Base-by-base conservation (phyloP, 2,888 invertebrate species). In the Dryocosmus kuriphilus region DNA sequence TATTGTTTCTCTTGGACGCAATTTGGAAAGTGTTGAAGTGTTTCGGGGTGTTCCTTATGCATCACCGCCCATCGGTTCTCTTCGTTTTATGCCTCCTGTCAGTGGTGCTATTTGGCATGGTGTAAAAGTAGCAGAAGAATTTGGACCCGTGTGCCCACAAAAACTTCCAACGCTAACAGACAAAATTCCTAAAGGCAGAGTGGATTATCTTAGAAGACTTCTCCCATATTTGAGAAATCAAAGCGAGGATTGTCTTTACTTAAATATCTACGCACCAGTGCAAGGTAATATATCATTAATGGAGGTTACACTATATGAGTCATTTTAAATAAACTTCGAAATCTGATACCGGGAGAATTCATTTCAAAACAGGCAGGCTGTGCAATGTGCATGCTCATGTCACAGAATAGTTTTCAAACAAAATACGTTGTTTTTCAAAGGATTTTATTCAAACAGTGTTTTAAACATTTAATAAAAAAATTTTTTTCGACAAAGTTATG, bases 31-130 rank as follows among this genome's bases (percentile, higher is more conserved):
- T 77, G 98, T 98, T 27, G 98, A 98, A 92, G 96, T 97, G 82
- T 98, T 97, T 91, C 94, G 97, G 74, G 98, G 98, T 9, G 96
- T 99, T 79, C 98, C 98, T 7, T 99, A 98, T 92, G 99, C 98
- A 35, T 97, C 98, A 71, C 96, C 98, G 30, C 98, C 98, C 46
- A 93, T 96, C 62, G 98, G 97, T 8, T 95, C 96, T 78, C 93
- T 98, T 80, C 94, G 99, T 79, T 99, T 99, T 92, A 98, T 98
- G 98, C 98, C 98, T 16, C 98, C 98, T 27, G 98, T 98, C 30
- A 97, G 97, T 80, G 97, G 98, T 35, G 97, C 97, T 76, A 95
- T 97, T 90, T 98, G 98, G 98, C 95, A 95, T 77, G 97, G 97
- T 57, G 96, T 98, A 62, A 96, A 97, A 92, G 95, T 96, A 86